These are phyloP conservation scores for Ephydatia muelleri DNA, from an alignment of 37 sponge, comb jelly and placozoan genomes.

Conservation along the genomic window DNA sequence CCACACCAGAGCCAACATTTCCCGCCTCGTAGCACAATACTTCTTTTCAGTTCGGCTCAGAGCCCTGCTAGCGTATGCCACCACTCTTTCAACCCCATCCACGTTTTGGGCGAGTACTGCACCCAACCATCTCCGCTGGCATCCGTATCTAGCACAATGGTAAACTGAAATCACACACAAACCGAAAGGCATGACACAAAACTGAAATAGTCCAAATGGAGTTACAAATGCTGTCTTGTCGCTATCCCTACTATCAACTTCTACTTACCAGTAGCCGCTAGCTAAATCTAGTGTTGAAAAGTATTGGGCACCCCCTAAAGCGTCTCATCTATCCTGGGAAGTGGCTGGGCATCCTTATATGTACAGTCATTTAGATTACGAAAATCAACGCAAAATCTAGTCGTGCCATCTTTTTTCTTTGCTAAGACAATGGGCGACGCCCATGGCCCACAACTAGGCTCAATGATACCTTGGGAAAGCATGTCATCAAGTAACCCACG, in stretches of 20 bases:
- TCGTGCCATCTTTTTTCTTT: no score
- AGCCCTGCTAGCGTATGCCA: no score
- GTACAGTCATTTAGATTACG: background rate
- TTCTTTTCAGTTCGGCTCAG: no score
- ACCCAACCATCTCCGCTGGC: no score
- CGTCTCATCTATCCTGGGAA: background rate
- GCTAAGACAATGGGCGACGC: conserved; percentile 15
- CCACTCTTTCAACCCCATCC: no score
- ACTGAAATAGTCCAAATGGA: conserved; percentile 30
- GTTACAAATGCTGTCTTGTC: conserved; percentile 31
- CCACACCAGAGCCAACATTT: no score
- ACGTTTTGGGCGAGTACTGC: no score
- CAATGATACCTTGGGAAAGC: conserved; percentile 2
- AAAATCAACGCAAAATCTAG: conserved; percentile 6
- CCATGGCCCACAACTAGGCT: conserved; percentile 1
- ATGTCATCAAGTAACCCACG: background rate
- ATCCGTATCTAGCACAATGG: no score
- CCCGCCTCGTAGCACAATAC: no score
- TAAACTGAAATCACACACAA: no score
- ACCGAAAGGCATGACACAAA: background rate
- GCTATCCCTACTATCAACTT: conserved; percentile 4
- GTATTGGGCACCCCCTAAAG: conserved; percentile 32
- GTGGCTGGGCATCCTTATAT: background rate
- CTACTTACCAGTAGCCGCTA: conserved; percentile 43
- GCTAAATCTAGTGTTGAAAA: conserved; percentile 28